Conservation (phyloP, 2,113 vertebrate genomes). For the Cyphomyrus plagiostoma region DNA sequence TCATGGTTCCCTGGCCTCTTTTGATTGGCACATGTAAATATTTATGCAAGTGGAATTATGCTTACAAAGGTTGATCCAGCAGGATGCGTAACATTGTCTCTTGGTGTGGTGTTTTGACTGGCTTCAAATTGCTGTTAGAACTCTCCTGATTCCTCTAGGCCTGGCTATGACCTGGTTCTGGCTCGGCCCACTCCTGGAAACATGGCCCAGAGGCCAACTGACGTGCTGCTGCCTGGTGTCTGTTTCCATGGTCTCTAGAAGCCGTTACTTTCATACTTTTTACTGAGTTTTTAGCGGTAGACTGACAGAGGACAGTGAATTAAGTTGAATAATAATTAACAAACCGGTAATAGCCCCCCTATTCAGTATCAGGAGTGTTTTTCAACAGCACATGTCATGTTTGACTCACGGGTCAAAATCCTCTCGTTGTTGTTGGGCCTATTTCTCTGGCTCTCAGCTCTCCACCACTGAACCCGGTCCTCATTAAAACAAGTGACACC, state of each 20-base stretch:
- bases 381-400: slow-evolving; percentile 21
- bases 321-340: slow-evolving; percentile 3
- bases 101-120: neutral
- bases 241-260: neutral
- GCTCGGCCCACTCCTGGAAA: neutral
- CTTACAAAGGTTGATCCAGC: neutral
- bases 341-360: slow-evolving; percentile 18
- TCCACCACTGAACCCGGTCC: slow-evolving; percentile 17
- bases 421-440: slow-evolving; percentile 13
- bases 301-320: neutral
- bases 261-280: neutral
- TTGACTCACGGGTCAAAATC: slow-evolving; percentile 30
- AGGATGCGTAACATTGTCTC: neutral
- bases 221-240: neutral
- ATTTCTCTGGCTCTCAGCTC: slow-evolving; percentile 22
- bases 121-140: neutral
- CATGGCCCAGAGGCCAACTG: neutral
- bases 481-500: slow-evolving; percentile 44
- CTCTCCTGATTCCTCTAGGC: neutral
- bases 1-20: neutral
- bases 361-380: slow-evolving; percentile 18
- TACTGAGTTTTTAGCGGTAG: neutral
- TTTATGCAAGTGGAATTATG: neutral
- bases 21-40: neutral
- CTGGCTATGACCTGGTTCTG: neutral